A percentile compares a stretch with the other conserved stretches of the same genome.
phyloP scores from a whole-genome alignment of 2,888 invertebrate genomes.

The Pseudococcus viburni region DNA sequence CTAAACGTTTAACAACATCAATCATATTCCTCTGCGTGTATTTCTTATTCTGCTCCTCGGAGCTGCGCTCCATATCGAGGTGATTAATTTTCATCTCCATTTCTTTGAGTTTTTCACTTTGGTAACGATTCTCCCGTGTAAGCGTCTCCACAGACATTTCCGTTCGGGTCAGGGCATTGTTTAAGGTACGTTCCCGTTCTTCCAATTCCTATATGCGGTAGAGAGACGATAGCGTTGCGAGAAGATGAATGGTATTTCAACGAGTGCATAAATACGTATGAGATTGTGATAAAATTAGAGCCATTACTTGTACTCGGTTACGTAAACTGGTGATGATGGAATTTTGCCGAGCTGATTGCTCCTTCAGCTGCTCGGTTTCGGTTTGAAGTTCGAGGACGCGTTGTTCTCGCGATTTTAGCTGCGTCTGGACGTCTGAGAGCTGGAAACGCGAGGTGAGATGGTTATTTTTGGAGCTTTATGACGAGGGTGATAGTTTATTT shows the following conservation, averaged over 20 bases:
- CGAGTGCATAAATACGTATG: background rate
- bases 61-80: slow-evolving; percentile 80
- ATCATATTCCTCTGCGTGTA: slow-evolving; percentile 78
- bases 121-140: slow-evolving; percentile 81
- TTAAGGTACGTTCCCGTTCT: slow-evolving; percentile 82
- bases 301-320: slow-evolving; percentile 77
- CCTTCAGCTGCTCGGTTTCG: slow-evolving; percentile 84
- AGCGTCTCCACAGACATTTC: slow-evolving; percentile 83
- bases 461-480: background rate
- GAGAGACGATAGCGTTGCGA: background rate
- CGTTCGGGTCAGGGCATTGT: slow-evolving; percentile 76
- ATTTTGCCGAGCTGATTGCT: slow-evolving; percentile 87
- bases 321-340: slow-evolving; percentile 85
- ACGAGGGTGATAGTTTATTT: too few species aligned
- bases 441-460: slow-evolving; percentile 70
- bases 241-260: slow-evolving; percentile 18
- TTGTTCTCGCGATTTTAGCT: slow-evolving; percentile 81
- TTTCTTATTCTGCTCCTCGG: slow-evolving; percentile 84
- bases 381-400: slow-evolving; percentile 83
- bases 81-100: slow-evolving; percentile 82
- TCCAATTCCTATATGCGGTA: slow-evolving; percentile 77
- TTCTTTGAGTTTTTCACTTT: slow-evolving; percentile 85
- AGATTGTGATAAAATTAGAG: background rate
- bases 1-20: slow-evolving; percentile 81
- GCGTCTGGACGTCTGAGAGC: slow-evolving; percentile 81